phyloP scores from a whole-genome alignment of 2,888 invertebrate species.

The Leptopilina myrica region DNA sequence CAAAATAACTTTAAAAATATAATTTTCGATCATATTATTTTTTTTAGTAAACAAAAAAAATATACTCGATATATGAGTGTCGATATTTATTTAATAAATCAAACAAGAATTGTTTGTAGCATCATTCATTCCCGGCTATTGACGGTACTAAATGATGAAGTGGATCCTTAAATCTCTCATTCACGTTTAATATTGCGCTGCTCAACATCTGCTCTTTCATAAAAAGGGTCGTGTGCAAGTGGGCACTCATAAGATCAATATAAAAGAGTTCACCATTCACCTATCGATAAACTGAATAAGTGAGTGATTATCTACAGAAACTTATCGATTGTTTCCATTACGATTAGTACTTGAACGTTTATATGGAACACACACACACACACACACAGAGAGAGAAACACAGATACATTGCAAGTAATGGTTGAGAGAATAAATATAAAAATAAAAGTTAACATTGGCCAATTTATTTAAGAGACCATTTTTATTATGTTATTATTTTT shows the following conservation, averaged over 20 bases:
- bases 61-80: not conserved
- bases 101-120: constrained; percentile 2
- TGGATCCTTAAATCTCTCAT: constrained; percentile 2
- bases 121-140: not conserved
- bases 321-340: constrained; percentile 10
- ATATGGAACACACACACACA: not conserved
- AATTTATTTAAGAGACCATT: constrained; percentile 6
- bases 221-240: constrained; percentile 51
- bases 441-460: constrained; percentile 6
- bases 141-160: constrained; percentile 15
- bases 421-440: constrained; percentile 4
- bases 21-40: too few species aligned
- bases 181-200: constrained; percentile 43
- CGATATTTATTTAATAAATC: constrained; percentile 3
- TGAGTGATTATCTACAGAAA: constrained; percentile 10
- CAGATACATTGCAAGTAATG: not conserved
- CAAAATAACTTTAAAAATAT: too few species aligned
- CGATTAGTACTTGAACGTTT: not conserved
- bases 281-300: constrained; percentile 54
- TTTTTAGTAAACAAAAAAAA: not conserved
- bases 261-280: constrained; percentile 57
- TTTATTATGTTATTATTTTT: constrained; percentile 20
- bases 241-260: constrained; percentile 58
- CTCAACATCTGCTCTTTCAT: constrained; percentile 49
- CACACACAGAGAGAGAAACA: too few species aligned